Evolutionary conservation across 1,140 invertebrate genomes (phyloP), one percentile per base, ranked within the genome.

Genomic region (Oryzaephilus surinamensis): DNA sequence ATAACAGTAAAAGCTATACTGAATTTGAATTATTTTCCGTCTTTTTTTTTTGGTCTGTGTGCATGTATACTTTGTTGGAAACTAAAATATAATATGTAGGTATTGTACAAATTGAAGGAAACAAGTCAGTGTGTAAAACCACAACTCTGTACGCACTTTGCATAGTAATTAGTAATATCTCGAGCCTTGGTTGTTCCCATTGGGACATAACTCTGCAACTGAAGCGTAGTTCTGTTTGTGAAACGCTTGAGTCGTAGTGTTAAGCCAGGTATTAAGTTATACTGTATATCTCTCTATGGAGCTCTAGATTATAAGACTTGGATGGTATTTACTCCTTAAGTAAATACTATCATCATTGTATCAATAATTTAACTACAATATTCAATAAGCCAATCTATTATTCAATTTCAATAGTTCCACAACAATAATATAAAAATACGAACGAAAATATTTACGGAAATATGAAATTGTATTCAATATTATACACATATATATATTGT

Each of bases 161-260:
- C 45, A 48, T 48, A 44, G 39, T 48, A 48, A 48, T 48, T 48
- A 48, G 45, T 41, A 48, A 48, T 48, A 48, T 48, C 41, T 48
- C 45, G 36, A 37, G 32, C 36, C 33, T 43, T 21, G 32, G 17
- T 23, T 21, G 43, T 32, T 43, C 45, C 41, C 45, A 21, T 23
- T 35, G 33, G 45, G 33, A 37, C 45, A 43, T 40, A 48, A 48
- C 32, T 48, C 41, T 31, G 21, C 35, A 35, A 37, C 34, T 41
- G 41, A 40, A 44, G 31, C 41, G 45, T 43, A 48, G 43, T 48
- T 48, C 45, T 43, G 38, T 43, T 44, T 48, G 41, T 32, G 31
- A 31, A 38, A 38, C 32, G 28, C 20, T 28, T 27, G 23, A 32
- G 41, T 40, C n/a, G 27, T 43, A 43, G 32, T 43, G 45, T 37